Conservation (phyloP, 2,888 invertebrate species). For the Heliconius sara region DNA sequence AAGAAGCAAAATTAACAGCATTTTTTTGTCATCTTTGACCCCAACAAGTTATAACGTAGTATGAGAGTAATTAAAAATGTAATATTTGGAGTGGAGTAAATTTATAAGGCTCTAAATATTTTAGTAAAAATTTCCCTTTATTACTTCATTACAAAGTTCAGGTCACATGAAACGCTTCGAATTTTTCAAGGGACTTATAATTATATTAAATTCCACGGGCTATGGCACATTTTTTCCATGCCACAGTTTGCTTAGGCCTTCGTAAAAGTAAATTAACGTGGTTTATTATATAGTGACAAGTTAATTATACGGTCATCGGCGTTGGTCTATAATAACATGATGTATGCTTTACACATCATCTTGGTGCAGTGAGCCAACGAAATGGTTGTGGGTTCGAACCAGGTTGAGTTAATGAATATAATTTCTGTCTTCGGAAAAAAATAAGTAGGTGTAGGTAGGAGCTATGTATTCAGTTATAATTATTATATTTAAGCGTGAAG, state of each 20-base stretch:
- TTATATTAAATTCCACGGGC: conserved; percentile 30
- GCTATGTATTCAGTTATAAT: too few species aligned
- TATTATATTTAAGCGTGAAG: too few species aligned
- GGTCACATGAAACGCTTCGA: conserved; percentile 23
- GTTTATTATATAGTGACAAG: neutral
- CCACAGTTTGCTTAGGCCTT: conserved; percentile 2
- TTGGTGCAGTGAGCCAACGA: neutral
- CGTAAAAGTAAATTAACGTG: conserved; percentile 12
- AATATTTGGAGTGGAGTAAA: neutral
- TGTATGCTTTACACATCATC: neutral
- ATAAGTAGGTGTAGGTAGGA: too few species aligned
- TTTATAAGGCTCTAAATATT: conserved; percentile 14
- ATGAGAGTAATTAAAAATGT: conserved; percentile 8
- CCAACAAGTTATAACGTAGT: conserved; percentile 1
- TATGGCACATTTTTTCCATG: conserved; percentile 14
- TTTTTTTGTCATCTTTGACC: neutral
- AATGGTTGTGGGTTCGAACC: neutral
- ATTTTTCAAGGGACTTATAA: conserved; percentile 26
- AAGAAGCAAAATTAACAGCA: neutral
- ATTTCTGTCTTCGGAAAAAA: too few species aligned
- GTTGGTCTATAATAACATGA: conserved; percentile 1
- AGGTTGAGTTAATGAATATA: neutral
- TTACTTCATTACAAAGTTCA: conserved; percentile 31
- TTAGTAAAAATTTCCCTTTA: conserved; percentile 9
- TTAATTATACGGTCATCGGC: neutral